These are phyloP conservation scores for Drosophila setifemur DNA, from an alignment of 1,140 invertebrate genomes.

Conservation along the genomic window DNA sequence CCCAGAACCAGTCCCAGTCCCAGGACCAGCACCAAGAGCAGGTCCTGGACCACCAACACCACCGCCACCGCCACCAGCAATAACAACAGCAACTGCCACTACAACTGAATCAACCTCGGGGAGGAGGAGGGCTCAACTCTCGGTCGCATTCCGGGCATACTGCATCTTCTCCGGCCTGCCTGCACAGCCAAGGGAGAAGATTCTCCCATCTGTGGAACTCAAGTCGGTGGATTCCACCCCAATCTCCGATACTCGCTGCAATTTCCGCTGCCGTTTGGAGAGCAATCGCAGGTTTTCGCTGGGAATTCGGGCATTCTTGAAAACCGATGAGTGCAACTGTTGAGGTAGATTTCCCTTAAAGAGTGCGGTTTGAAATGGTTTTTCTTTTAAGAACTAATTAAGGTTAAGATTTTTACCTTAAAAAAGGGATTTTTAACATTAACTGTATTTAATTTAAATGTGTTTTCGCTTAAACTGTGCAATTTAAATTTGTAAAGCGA, in stretches of 20 bases:
- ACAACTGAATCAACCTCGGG: not conserved
- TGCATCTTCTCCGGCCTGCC: not conserved
- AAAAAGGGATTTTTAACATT: too few species aligned
- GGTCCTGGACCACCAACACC: too few species aligned
- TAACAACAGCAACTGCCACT: conserved; percentile 39
- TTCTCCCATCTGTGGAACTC: not conserved
- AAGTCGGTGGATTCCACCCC: not conserved
- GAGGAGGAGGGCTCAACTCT: not conserved
- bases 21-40: conserved; percentile 6
- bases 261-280: not conserved
- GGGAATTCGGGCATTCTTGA: not conserved
- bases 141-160: conserved; percentile 5
- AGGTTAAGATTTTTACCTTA: too few species aligned
- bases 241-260: not conserved
- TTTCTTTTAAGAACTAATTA: not conserved
- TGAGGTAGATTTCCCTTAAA: not conserved
- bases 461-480: too few species aligned
- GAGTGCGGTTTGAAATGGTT: not conserved
- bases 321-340: too few species aligned
- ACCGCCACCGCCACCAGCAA: not conserved
- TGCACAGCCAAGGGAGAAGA: not conserved
- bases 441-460: too few species aligned
- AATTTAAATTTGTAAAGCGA: too few species aligned
- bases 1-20: too few species aligned
- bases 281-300: not conserved